Conservation (phyloP, 2,888 invertebrate species). For the Phlogophora meticulosa region DNA sequence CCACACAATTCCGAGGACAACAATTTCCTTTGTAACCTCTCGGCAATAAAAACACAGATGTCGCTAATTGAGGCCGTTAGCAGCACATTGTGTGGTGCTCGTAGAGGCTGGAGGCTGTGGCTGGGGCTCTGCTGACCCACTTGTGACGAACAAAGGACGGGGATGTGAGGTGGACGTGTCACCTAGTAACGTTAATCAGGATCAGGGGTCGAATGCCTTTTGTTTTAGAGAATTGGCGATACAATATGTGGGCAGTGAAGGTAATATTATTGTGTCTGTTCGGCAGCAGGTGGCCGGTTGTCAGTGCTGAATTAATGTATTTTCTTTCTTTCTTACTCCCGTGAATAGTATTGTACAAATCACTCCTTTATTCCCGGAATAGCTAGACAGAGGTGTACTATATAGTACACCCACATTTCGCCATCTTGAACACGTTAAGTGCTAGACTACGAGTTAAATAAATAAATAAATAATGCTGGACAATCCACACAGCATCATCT, state of each 20-base stretch:
- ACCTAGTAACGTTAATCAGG: constrained; percentile 46
- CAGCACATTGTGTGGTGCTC: constrained; percentile 49
- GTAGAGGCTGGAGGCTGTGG: constrained; percentile 21
- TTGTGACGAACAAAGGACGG: constrained; percentile 47
- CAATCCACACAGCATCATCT: too few relatives aligned
- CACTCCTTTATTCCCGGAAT: too few relatives aligned
- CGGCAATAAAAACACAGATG: constrained; percentile 69
- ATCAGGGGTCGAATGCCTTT: constrained; percentile 36
- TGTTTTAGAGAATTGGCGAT: constrained; percentile 31
- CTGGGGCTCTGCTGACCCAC: constrained; percentile 49
- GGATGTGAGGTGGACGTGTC: constrained; percentile 30
- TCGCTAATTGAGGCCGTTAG: constrained; percentile 61
- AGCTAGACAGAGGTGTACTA: too few relatives aligned
- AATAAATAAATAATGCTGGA: too few relatives aligned
- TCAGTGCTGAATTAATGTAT: too few relatives aligned
- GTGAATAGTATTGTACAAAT: too few relatives aligned
- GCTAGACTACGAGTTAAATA: too few relatives aligned
- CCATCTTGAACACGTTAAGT: too few relatives aligned
- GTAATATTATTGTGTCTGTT: neutral
- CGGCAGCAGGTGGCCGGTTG: neutral
- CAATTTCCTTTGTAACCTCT: constrained; percentile 59
- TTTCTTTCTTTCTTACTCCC: too few relatives aligned
- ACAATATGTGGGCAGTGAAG: neutral
- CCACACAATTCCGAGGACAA: constrained; percentile 31
- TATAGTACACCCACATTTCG: too few relatives aligned